Evolutionary conservation across 2,113 vertebrate species (phyloP).

Genomic region (Camelus dromedarius): DNA sequence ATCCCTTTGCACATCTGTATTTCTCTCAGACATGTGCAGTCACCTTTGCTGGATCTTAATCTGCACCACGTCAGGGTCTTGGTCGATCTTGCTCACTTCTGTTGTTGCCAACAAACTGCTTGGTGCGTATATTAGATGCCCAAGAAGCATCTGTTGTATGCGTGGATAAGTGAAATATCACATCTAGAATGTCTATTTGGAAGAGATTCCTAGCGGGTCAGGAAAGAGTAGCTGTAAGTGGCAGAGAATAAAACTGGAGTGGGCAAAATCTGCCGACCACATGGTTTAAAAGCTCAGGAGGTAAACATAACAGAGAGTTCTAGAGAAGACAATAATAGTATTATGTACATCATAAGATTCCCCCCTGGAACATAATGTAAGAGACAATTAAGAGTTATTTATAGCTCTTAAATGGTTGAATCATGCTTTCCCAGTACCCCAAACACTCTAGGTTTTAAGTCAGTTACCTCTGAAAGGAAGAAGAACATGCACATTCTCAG

Average conservation of each 20-base stretch:
- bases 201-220: neutral
- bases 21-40: neutral
- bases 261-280: neutral
- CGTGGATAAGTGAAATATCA: neutral
- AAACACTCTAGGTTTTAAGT: neutral
- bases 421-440: neutral
- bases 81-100: neutral
- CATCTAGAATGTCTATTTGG: neutral
- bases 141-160: neutral
- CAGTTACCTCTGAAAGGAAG: neutral
- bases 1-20: neutral
- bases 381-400: slow-evolving; percentile 40
- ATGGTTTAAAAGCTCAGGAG: neutral
- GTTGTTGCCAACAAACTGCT: neutral
- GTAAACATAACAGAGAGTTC: neutral
- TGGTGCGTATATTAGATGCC: neutral
- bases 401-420: slow-evolving; percentile 11
- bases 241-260: neutral
- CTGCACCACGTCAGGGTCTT: too few species aligned
- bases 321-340: neutral
- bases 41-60: neutral
- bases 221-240: neutral
- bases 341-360: neutral
- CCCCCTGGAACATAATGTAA: neutral
- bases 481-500: neutral